These are phyloP conservation scores for Ectropis crepuscularia DNA, from an alignment of 2,888 invertebrate species.

Conservation along the genomic window DNA sequence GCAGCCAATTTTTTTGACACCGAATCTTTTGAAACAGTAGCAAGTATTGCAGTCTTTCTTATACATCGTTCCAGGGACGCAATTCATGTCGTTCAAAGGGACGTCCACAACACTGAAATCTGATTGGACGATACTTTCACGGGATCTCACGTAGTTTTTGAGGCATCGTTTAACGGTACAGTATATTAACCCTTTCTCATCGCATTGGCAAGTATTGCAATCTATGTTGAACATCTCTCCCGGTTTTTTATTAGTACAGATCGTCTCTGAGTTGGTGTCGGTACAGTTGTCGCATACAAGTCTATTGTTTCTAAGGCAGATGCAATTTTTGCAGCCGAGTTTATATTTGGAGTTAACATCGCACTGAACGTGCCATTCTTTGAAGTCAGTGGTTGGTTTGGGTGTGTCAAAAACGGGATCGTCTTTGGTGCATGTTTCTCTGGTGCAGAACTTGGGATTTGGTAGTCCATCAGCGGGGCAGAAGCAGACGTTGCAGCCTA, in stretches of 20 bases:
- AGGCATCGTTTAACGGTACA: constrained; percentile 72
- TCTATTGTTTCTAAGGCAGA: constrained; percentile 76
- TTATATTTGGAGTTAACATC: constrained; percentile 66
- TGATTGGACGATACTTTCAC: constrained; percentile 5
- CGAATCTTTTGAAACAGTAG: constrained; percentile 52
- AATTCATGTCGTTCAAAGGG: constrained; percentile 52
- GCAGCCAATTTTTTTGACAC: constrained; percentile 69
- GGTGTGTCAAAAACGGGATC: constrained; percentile 45
- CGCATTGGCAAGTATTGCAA: constrained; percentile 84
- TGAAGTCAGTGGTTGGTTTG: constrained; percentile 28
- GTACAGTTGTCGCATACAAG: constrained; percentile 73
- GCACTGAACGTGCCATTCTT: constrained; percentile 70
- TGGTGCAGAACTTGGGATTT: constrained; percentile 60
- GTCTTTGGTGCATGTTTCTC: constrained; percentile 52
- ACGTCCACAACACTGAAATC: constrained; percentile 26
- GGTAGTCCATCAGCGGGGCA: constrained; percentile 59
- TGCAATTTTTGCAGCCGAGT: constrained; percentile 81
- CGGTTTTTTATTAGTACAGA: constrained; percentile 40
- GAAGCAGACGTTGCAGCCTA: constrained; percentile 70
- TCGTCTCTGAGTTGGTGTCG: constrained; percentile 20
- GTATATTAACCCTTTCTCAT: constrained; percentile 64
- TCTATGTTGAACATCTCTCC: constrained; percentile 68
- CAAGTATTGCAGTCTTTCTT: constrained; percentile 67
- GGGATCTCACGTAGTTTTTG: constrained; percentile 26
- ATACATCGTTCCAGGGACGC: constrained; percentile 59